These are phyloP conservation scores for Megaceryle alcyon DNA, from an alignment of 2,797 vertebrate species.

Conservation along the genomic window DNA sequence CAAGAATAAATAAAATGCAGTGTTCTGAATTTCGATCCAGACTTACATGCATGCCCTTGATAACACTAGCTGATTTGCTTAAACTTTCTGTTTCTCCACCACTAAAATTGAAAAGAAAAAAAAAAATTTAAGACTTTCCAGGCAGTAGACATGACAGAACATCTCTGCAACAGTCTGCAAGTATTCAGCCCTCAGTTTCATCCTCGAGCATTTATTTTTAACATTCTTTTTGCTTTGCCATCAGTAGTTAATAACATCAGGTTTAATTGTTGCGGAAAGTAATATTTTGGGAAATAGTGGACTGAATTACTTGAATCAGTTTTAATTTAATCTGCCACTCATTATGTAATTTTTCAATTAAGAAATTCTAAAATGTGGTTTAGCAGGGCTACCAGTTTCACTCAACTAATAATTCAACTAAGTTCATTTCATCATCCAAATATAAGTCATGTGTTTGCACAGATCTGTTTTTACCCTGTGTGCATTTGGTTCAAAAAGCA, in stretches of 20 bases:
- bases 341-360: not conserved
- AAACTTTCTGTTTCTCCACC: not conserved
- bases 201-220: not conserved
- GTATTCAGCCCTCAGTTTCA: not conserved
- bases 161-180: not conserved
- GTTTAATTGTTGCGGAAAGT: not conserved
- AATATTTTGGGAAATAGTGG: not conserved
- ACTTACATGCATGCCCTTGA: fast-evolving
- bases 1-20: not conserved
- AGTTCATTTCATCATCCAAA: not conserved
- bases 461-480: not conserved
- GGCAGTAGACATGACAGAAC: not conserved
- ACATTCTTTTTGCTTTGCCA: not conserved
- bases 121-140: not conserved
- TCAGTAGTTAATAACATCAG: not conserved
- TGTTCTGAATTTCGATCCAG: not conserved
- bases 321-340: not conserved
- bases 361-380: not conserved
- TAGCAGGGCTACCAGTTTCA: not conserved
- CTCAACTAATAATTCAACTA: not conserved
- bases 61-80: not conserved
- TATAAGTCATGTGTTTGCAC: fast-evolving
- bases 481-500: not conserved
- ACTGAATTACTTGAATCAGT: not conserved
- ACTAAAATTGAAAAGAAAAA: not conserved